Conservation (phyloP, 2,113 vertebrate species). For the Centropus bengalensis region DNA sequence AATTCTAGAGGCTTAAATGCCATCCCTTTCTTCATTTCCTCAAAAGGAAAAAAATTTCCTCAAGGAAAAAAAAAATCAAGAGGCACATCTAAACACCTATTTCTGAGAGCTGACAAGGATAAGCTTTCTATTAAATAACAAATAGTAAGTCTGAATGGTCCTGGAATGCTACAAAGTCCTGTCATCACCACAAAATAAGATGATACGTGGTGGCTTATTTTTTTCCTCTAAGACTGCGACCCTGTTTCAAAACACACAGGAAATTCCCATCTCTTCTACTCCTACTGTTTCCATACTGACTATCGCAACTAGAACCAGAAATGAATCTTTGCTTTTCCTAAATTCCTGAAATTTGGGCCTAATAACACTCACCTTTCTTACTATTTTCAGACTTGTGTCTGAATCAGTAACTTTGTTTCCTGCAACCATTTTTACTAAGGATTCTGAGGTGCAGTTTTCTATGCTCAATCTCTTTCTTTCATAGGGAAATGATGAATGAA, state of each 20-base stretch:
- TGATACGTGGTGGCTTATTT: background rate
- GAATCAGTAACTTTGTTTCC: background rate
- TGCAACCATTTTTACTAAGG: background rate
- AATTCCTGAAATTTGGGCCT: background rate
- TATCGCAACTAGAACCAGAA: background rate
- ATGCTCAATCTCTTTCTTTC: background rate
- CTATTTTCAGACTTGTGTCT: background rate
- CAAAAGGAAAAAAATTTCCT: background rate
- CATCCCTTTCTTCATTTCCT: background rate
- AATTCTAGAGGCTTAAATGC: background rate
- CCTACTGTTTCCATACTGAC: background rate
- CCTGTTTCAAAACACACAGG: background rate
- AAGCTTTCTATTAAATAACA: background rate
- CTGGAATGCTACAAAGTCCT: background rate
- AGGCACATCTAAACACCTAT: background rate
- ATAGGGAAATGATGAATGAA: background rate
- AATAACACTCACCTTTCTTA: background rate
- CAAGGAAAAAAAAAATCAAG: background rate
- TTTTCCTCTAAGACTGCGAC: background rate
- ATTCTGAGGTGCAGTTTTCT: background rate
- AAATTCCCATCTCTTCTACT: background rate
- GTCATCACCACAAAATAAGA: background rate
- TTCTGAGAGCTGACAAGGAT: background rate
- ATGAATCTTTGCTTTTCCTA: background rate
- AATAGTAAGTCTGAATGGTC: background rate